phyloP scores from a whole-genome alignment of 2,797 vertebrate genomes.

The Cryptoblepharus egeriae region DNA sequence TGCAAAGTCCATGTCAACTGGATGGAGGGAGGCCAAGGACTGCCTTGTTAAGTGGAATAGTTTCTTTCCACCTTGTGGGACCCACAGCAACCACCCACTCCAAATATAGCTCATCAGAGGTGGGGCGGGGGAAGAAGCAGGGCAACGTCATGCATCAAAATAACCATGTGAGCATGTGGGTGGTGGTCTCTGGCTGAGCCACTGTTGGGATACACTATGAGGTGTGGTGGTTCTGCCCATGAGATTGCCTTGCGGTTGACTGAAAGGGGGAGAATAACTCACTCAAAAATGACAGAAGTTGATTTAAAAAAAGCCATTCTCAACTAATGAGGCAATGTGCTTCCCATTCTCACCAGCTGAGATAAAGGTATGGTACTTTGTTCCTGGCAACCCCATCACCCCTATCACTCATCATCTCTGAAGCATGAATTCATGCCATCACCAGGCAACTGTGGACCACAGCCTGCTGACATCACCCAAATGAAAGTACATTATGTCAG shows the following conservation, averaged over 20 bases:
- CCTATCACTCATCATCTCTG: background rate
- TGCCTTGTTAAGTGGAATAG: background rate
- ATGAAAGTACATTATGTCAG: background rate
- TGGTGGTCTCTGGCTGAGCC: constrained; percentile 13
- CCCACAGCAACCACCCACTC: constrained; percentile 16
- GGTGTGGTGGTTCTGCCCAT: background rate
- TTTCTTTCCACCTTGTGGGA: constrained; percentile 14
- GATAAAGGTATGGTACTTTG: background rate
- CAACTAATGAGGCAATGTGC: background rate
- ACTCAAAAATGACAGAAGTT: no score
- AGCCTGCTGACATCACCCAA: background rate
- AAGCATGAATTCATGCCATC: background rate
- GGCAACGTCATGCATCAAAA: constrained; percentile 54
- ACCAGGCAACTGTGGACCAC: background rate
- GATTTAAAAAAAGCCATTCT: background rate
- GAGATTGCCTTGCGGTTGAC: background rate
- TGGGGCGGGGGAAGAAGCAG: background rate
- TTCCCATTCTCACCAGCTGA: background rate
- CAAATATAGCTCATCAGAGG: constrained; percentile 49
- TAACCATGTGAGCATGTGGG: constrained; percentile 49
- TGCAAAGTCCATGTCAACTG: background rate
- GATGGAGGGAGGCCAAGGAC: background rate
- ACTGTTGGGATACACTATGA: background rate
- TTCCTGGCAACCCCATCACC: background rate
- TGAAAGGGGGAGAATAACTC: background rate